Percentiles rank a stretch among this genome's conserved stretches.
Conservation (phyloP, 2,888 invertebrate species). For the Cataglyphis albicans region DNA sequence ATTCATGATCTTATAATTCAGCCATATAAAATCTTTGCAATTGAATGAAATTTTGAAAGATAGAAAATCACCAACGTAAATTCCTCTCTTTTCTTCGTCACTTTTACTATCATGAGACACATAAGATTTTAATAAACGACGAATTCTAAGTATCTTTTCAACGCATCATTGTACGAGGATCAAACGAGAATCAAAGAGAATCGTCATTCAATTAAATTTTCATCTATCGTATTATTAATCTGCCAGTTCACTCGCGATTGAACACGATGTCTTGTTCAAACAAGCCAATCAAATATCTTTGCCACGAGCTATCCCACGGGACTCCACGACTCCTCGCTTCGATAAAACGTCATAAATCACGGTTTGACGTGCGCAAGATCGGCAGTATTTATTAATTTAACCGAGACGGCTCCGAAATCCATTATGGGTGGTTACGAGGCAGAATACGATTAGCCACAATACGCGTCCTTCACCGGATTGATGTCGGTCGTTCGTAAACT, state of each 20-base stretch:
- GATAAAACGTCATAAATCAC: conserved; percentile 57
- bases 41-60: not conserved
- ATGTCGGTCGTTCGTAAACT: conserved; percentile 52
- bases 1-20: not conserved
- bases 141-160: conserved; percentile 38
- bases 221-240: conserved; percentile 58
- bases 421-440: conserved; percentile 71
- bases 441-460: conserved; percentile 69
- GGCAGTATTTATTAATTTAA: conserved; percentile 71
- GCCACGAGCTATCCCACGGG: conserved; percentile 44
- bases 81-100: not conserved
- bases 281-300: conserved; percentile 54
- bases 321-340: conserved; percentile 51
- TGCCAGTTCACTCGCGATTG: conserved; percentile 52
- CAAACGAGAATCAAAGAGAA: not conserved
- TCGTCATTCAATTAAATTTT: conserved; percentile 56
- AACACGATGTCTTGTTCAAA: conserved; percentile 51
- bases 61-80: not conserved
- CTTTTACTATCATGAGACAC: conserved; percentile 8
- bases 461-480: conserved; percentile 21
- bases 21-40: not conserved
- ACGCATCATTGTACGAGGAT: conserved; percentile 13
- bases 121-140: conserved; percentile 42
- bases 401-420: conserved; percentile 60
- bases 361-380: conserved; percentile 48